phyloP scores from a whole-genome alignment of 1,140 invertebrate species.

The Linepithema humile region DNA sequence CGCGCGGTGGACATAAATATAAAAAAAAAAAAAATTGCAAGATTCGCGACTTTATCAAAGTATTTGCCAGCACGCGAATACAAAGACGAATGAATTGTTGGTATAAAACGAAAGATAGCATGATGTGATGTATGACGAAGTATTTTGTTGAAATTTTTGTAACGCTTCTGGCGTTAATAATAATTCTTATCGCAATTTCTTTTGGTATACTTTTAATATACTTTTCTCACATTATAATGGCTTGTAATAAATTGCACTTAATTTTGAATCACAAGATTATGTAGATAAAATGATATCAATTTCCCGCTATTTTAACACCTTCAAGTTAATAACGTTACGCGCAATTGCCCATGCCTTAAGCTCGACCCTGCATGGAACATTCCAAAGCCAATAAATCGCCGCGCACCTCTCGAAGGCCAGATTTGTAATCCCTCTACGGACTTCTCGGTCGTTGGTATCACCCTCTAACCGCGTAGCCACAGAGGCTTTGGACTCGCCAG shows the following conservation, averaged over 20 bases:
- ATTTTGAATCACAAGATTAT: neutral
- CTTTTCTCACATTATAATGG: no score
- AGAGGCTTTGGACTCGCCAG: neutral
- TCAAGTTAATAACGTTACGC: slow-evolving; percentile 42
- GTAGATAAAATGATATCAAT: neutral
- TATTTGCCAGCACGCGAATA: neutral
- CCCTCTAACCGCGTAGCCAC: slow-evolving; percentile 36
- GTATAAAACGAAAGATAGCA: neutral
- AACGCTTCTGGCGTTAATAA: neutral
- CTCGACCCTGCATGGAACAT: slow-evolving; percentile 43
- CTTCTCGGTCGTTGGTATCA: slow-evolving; percentile 33
- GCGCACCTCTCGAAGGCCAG: slow-evolving; percentile 32
- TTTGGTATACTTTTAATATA: no score
- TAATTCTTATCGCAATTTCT: neutral
- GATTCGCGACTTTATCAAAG: neutral
- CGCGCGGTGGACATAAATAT: neutral
- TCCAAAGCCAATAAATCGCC: slow-evolving; percentile 64
- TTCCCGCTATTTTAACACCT: slow-evolving; percentile 6
- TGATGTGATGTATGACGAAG: neutral
- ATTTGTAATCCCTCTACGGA: slow-evolving; percentile 57
- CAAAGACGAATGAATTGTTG: neutral
- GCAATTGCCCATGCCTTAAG: slow-evolving; percentile 33
- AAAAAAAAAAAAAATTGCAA: slow-evolving; percentile 6
- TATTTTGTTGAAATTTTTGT: neutral
- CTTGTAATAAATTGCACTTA: neutral